A percentile compares a stretch with the other conserved stretches of the same genome.
Conservation (phyloP, 2,113 vertebrate genomes). For the Bettongia penicillata region DNA sequence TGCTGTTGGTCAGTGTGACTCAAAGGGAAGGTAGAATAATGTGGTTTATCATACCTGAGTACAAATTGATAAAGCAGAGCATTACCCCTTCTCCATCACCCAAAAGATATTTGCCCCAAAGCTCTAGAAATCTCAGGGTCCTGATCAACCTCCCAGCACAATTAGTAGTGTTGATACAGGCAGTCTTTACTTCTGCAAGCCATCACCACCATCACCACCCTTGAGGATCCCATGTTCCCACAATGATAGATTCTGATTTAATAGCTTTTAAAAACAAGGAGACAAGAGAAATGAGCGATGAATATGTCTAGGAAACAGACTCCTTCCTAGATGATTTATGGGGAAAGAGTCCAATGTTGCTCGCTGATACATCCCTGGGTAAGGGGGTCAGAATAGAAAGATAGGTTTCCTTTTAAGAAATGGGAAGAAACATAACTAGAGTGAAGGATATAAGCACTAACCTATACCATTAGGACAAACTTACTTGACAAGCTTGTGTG, state of each 20-base stretch:
- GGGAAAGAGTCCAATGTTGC: slow-evolving; percentile 57
- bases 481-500: rapidly evolving
- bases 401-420: background rate
- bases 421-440: background rate
- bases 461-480: rapidly evolving
- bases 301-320: slow-evolving; percentile 1
- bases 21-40: background rate
- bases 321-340: slow-evolving; percentile 66
- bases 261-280: slow-evolving; percentile 64
- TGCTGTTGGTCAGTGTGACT: background rate
- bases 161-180: rapidly evolving
- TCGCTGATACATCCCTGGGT: background rate
- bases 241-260: slow-evolving; percentile 80
- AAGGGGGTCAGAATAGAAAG: background rate
- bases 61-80: background rate
- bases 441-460: background rate
- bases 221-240: slow-evolving; percentile 49
- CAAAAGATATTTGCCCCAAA: background rate
- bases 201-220: background rate
- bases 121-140: background rate
- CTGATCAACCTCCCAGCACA: background rate
- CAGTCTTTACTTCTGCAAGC: background rate
- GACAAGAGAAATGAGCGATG: slow-evolving; percentile 47
- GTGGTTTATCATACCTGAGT: background rate
- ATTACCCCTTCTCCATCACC: background rate